These are phyloP conservation scores for Hucho hucho DNA, from an alignment of 2,113 vertebrate species.

Conservation along the genomic window DNA sequence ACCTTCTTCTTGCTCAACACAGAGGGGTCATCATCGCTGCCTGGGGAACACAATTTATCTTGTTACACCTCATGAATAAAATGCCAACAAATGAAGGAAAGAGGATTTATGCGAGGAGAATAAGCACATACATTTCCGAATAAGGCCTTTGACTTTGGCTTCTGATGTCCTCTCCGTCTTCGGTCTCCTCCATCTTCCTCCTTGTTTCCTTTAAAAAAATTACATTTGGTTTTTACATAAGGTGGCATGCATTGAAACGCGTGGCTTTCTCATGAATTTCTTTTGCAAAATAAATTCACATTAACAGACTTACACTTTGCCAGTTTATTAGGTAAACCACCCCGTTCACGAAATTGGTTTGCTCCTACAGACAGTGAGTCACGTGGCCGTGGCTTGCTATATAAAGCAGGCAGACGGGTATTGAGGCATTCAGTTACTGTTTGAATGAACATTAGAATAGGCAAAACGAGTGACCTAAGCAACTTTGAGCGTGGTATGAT, in stretches of 20 bases:
- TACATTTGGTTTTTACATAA: background rate
- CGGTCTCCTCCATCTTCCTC: slow-evolving; percentile 36
- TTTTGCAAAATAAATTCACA: no score
- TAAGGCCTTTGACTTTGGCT: slow-evolving; percentile 59
- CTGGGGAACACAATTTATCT: slow-evolving; percentile 58
- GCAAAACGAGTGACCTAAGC: no score
- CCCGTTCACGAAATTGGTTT: no score
- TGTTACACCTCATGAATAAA: background rate
- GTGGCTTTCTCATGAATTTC: no score
- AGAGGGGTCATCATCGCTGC: slow-evolving; percentile 68
- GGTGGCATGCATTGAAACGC: background rate
- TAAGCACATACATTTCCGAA: slow-evolving; percentile 67
- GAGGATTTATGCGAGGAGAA: background rate
- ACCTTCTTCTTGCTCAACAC: slow-evolving; percentile 82
- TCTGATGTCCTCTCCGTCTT: slow-evolving; percentile 35
- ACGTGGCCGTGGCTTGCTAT: no score
- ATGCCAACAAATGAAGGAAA: fast-evolving
- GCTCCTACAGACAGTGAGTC: no score
- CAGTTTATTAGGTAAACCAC: no score
- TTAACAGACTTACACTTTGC: no score
- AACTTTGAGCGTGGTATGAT: no score
- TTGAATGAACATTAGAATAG: no score
- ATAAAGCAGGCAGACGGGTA: no score
- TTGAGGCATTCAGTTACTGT: no score
- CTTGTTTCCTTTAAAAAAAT: slow-evolving; percentile 38